Conservation (phyloP, 2,797 vertebrate genomes). For the Lophotriccus pileatus region DNA sequence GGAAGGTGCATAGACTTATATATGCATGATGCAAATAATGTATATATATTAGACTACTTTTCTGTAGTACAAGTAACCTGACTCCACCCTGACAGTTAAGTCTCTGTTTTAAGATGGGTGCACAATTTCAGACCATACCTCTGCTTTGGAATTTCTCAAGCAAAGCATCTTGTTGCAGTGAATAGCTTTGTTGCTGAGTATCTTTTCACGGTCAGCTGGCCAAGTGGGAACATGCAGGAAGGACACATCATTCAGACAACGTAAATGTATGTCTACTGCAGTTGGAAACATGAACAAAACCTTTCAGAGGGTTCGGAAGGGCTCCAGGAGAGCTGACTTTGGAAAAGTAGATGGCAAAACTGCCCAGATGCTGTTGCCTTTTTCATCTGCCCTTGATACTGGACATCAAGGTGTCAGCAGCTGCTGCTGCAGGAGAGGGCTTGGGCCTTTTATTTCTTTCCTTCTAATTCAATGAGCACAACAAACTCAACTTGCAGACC, state of each 20-base stretch:
- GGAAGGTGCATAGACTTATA: not conserved
- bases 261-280: not conserved
- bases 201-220: not conserved
- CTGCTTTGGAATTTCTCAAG: not conserved
- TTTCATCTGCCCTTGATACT: not conserved
- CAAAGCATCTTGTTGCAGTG: not conserved
- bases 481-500: not conserved
- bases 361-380: not conserved
- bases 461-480: not conserved
- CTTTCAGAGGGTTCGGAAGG: not conserved
- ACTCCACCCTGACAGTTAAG: not conserved
- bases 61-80: not conserved
- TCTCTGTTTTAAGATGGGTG: not conserved
- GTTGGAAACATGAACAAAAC: not conserved
- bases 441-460: not conserved
- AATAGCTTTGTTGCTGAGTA: not conserved
- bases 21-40: not conserved
- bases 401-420: not conserved
- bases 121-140: not conserved
- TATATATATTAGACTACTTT: not conserved
- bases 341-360: not conserved
- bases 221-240: conserved; percentile 5
- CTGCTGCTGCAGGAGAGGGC: not conserved
- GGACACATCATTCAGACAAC: not conserved
- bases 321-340: not conserved